Conservation (phyloP, 2,888 invertebrate species). For the Nymphalis urticae region DNA sequence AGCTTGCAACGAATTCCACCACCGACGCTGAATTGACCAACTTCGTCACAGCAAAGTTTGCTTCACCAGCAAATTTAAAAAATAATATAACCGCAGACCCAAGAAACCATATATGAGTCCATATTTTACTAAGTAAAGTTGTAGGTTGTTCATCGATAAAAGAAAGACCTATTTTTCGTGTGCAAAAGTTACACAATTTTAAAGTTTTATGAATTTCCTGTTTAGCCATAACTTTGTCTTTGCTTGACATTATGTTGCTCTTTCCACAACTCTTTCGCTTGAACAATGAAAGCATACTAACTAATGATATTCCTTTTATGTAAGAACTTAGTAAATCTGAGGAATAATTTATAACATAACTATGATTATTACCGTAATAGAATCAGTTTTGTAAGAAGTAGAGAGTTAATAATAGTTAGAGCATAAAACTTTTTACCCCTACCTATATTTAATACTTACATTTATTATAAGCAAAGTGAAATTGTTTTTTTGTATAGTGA, state of each 20-base stretch:
- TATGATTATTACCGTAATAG: constrained; percentile 1
- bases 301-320: neutral
- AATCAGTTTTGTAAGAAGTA: constrained; percentile 1
- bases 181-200: constrained; percentile 55
- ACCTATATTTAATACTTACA: neutral
- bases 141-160: constrained; percentile 52
- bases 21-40: constrained; percentile 52
- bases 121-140: constrained; percentile 43
- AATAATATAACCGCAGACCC: constrained; percentile 49
- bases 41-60: constrained; percentile 52
- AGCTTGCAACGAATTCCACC: constrained; percentile 57
- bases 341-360: constrained; percentile 5
- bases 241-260: constrained; percentile 18
- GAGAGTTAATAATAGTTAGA: constrained; percentile 9
- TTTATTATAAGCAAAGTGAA: neutral
- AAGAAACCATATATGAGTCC: constrained; percentile 42
- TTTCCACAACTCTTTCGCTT: neutral
- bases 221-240: constrained; percentile 20
- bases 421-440: neutral
- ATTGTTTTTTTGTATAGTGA: neutral
- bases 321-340: neutral
- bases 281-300: neutral
- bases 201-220: constrained; percentile 56
- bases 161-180: constrained; percentile 55
- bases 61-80: constrained; percentile 46